Evolutionary conservation across 2,888 invertebrate species (phyloP).

Genomic region (Parelbella ahira): DNA sequence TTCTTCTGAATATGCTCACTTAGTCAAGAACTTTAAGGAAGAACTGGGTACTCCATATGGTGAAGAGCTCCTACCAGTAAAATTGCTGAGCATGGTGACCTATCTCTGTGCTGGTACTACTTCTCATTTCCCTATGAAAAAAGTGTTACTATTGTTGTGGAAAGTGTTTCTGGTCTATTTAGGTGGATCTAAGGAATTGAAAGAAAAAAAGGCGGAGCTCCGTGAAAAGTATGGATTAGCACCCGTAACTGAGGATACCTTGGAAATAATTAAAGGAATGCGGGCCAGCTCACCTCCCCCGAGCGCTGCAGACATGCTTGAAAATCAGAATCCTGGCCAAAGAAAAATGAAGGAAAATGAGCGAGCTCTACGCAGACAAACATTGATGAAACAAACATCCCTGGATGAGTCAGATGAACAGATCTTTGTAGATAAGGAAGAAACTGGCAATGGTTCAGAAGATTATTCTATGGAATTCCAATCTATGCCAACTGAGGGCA

Average conservation of each 20-base stretch:
- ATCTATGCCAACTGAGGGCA: conserved; percentile 62
- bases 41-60: conserved; percentile 81
- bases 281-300: conserved; percentile 97
- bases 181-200: conserved; percentile 93
- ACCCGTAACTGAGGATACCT: conserved; percentile 93
- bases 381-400: conserved; percentile 95
- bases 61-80: conserved; percentile 92
- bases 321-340: conserved; percentile 90
- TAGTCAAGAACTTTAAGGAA: conserved; percentile 81
- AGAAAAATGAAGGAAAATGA: conserved; percentile 77
- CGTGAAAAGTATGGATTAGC: conserved; percentile 86
- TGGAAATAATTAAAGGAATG: conserved; percentile 96
- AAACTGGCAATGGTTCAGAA: conserved; percentile 82
- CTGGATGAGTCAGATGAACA: conserved; percentile 89
- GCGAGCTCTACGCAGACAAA: conserved; percentile 85
- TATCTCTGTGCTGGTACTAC: conserved; percentile 97
- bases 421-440: conserved; percentile 86
- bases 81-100: conserved; percentile 97
- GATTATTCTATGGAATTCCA: conserved; percentile 83
- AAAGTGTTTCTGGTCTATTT: conserved; percentile 95
- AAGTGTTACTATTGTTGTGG: conserved; percentile 96
- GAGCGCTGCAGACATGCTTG: conserved; percentile 93
- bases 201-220: conserved; percentile 86
- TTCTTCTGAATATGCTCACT: conserved; percentile 71
- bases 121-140: conserved; percentile 99